Percentiles rank a stretch among this genome's conserved stretches.
phyloP scores from a whole-genome alignment of 1,140 invertebrate genomes.

The Rhynchophorus ferrugineus region DNA sequence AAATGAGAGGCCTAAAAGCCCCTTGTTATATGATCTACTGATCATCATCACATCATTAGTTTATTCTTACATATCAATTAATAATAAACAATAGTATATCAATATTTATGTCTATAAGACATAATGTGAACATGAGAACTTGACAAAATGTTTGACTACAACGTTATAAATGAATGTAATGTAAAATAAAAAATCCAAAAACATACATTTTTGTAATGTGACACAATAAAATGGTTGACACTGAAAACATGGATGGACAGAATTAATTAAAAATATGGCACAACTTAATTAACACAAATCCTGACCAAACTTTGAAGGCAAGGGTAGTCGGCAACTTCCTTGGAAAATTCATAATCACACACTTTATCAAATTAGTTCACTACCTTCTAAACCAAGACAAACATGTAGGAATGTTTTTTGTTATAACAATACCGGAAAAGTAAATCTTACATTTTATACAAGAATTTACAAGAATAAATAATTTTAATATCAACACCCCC shows the following conservation, averaged over 20 bases:
- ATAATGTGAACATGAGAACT: conserved; percentile 38
- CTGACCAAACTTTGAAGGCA: conserved; percentile 30
- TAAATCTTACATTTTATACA: conserved; percentile 21
- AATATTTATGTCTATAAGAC: conserved; percentile 40
- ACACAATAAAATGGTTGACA: too few species aligned
- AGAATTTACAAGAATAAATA: conserved; percentile 35
- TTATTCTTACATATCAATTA: conserved; percentile 41
- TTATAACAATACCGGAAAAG: conserved; percentile 25
- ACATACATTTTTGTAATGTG: too few species aligned
- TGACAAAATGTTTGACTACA: conserved; percentile 40
- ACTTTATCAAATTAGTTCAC: conserved; percentile 39
- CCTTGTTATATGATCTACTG: conserved; percentile 39
- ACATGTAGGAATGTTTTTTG: conserved; percentile 23
- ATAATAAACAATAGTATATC: conserved; percentile 43
- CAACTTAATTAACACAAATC: conserved; percentile 29
- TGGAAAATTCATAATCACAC: conserved; percentile 34
- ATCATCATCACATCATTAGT: conserved; percentile 45
- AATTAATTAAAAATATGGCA: conserved; percentile 31
- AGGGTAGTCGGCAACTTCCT: conserved; percentile 33
- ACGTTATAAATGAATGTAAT: conserved; percentile 1
- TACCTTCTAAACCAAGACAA: conserved; percentile 29
- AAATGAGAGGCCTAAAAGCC: conserved; percentile 39
- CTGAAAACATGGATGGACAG: too few species aligned
- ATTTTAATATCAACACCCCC: conserved; percentile 32
- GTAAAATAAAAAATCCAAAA: too few species aligned